A percentile compares a stretch with the other conserved stretches of the same genome.
Conservation (phyloP, 2,113 vertebrate genomes). For the Heptranchias perlo region DNA sequence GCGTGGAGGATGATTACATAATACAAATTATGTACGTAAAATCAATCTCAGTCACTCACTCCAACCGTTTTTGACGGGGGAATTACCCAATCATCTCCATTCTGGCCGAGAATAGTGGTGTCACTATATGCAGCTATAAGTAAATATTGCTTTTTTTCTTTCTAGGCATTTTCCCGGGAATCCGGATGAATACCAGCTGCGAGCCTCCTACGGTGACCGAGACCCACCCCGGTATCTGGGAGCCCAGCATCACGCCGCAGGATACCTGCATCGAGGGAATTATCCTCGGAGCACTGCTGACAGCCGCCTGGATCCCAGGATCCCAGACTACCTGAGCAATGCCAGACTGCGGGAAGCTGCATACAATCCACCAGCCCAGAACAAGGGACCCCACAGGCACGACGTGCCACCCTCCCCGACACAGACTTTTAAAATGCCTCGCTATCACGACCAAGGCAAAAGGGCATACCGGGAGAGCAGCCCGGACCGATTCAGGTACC, state of each 20-base stretch:
- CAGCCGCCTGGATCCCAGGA: conserved; percentile 45
- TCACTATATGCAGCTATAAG: not conserved
- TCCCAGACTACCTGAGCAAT: conserved; percentile 53
- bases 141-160: conserved; percentile 43
- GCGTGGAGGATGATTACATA: not conserved
- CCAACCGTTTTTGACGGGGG: not conserved
- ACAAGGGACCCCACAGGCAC: conserved; percentile 84
- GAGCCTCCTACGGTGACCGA: conserved; percentile 64
- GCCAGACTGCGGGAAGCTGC: conserved; percentile 59
- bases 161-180: conserved; percentile 74
- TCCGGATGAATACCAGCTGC: conserved; percentile 68
- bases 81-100: not conserved
- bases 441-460: conserved; percentile 63
- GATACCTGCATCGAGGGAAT: conserved; percentile 60
- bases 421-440: conserved; percentile 64
- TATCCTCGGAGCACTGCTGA: conserved; percentile 51
- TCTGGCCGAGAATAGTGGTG: not conserved
- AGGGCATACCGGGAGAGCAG: conserved; percentile 59
- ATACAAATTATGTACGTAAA: not conserved
- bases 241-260: conserved; percentile 54
- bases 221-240: conserved; percentile 66
- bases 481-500: conserved; percentile 59
- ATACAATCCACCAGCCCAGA: conserved; percentile 68
- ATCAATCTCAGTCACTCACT: not conserved
- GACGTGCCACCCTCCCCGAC: conserved; percentile 90